Conservation (phyloP, 2,113 vertebrate species). For the Microtus ochrogaster region DNA sequence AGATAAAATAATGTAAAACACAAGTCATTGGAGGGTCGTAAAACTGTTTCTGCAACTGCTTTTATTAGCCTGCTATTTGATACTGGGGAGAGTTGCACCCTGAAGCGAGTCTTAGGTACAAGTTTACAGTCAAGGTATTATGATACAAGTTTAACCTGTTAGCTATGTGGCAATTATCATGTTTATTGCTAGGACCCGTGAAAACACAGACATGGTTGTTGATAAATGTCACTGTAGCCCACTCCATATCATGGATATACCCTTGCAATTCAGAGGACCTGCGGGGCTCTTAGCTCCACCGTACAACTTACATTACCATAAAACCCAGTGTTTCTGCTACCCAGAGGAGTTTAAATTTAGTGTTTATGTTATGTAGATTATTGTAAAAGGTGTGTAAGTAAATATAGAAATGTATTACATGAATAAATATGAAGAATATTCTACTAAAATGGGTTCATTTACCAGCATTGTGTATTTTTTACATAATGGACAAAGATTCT, state of each 20-base stretch:
- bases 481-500: neutral
- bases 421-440: neutral
- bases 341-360: conserved; percentile 44
- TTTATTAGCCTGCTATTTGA: conserved; percentile 89
- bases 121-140: conserved; percentile 87
- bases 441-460: neutral
- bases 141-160: conserved; percentile 87
- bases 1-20: conserved; percentile 89
- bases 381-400: conserved; percentile 41
- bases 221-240: conserved; percentile 74
- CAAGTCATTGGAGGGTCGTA: conserved; percentile 87
- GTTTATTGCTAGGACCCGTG: conserved; percentile 82
- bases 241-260: neutral
- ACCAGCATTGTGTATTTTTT: neutral
- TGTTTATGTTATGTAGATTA: neutral
- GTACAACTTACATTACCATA: conserved; percentile 10
- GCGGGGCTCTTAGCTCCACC: conserved; percentile 57
- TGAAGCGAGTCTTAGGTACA: conserved; percentile 85
- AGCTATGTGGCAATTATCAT: conserved; percentile 87
- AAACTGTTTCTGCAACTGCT: conserved; percentile 86
- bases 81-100: conserved; percentile 84
- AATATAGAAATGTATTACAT: neutral
- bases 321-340: conserved; percentile 46
- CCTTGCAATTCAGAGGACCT: conserved; percentile 11
- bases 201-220: conserved; percentile 83